These are phyloP conservation scores for Hoplostethus atlanticus DNA, from an alignment of 2,797 vertebrate species.

Conservation along the genomic window DNA sequence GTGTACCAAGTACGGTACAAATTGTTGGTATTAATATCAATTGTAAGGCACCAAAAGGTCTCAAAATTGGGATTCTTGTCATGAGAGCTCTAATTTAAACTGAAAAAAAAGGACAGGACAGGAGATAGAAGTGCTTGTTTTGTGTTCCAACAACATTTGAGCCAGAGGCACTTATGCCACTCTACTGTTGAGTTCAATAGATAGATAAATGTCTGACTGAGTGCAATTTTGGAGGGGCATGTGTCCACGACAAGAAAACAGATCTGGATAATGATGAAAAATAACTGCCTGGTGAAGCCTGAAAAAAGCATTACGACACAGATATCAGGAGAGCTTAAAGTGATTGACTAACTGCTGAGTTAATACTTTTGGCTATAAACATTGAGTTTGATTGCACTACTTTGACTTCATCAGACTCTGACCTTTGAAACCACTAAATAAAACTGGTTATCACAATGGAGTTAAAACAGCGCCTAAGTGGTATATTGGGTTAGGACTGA, in stretches of 20 bases:
- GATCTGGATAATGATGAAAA: conserved; percentile 63
- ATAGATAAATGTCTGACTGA: conserved; percentile 42
- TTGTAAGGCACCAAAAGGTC: neutral
- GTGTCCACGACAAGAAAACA: conserved; percentile 40
- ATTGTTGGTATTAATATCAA: neutral
- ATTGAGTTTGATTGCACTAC: conserved; percentile 77
- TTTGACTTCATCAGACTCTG: conserved; percentile 81
- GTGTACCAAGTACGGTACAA: neutral
- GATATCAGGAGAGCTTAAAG: conserved; percentile 53
- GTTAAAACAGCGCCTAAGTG: conserved; percentile 82
- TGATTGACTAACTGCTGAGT: conserved; percentile 71
- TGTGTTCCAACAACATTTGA: conserved; percentile 36
- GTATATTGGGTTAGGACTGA: conserved; percentile 83
- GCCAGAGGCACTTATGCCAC: conserved; percentile 41
- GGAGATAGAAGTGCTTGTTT: conserved; percentile 37
- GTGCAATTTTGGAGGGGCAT: conserved; percentile 47
- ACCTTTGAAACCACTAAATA: conserved; percentile 83
- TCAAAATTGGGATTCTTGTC: neutral
- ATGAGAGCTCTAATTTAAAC: neutral
- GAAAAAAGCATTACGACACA: conserved; percentile 22
- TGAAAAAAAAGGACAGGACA: neutral
- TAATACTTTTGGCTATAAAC: conserved; percentile 79
- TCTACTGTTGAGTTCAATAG: conserved; percentile 45
- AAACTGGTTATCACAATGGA: conserved; percentile 81
- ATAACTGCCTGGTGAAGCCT: conserved; percentile 43